Percentiles rank a stretch among this genome's conserved stretches.
Evolutionary conservation across 2,113 vertebrate genomes (phyloP).

Genomic region (Todiramphus chloris): DNA sequence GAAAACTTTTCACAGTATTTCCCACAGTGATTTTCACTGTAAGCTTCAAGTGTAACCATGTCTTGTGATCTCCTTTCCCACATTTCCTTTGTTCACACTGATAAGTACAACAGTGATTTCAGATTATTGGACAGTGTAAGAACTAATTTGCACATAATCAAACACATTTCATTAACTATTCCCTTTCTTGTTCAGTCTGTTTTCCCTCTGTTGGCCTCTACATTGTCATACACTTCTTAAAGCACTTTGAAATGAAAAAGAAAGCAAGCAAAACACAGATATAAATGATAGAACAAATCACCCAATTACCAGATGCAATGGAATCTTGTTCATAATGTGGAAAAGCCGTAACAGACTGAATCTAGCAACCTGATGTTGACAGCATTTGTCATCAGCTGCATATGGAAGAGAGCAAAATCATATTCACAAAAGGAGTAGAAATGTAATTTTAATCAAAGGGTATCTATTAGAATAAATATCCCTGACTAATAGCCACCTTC

Average conservation of each 20-base stretch:
- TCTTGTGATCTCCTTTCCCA: background rate
- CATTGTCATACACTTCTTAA: background rate
- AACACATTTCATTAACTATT: background rate
- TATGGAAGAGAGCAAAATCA: background rate
- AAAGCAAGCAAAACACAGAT: background rate
- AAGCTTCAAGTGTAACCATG: background rate
- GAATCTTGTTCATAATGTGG: background rate
- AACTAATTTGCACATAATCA: background rate
- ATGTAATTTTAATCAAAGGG: background rate
- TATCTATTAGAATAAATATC: background rate
- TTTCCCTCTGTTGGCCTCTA: background rate
- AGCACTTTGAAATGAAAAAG: background rate
- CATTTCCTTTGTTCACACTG: background rate
- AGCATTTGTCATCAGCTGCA: background rate
- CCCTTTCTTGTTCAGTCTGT: background rate
- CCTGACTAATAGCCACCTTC: background rate
- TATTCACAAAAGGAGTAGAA: background rate
- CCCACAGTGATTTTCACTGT: background rate
- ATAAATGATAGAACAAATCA: background rate
- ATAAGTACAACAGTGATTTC: background rate
- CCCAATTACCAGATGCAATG: background rate
- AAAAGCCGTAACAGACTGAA: background rate
- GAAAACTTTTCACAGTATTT: background rate
- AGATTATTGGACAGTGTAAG: background rate
- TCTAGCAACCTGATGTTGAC: background rate